Base-by-base conservation (phyloP, 2,113 vertebrate species). In the Megalops atlanticus region DNA sequence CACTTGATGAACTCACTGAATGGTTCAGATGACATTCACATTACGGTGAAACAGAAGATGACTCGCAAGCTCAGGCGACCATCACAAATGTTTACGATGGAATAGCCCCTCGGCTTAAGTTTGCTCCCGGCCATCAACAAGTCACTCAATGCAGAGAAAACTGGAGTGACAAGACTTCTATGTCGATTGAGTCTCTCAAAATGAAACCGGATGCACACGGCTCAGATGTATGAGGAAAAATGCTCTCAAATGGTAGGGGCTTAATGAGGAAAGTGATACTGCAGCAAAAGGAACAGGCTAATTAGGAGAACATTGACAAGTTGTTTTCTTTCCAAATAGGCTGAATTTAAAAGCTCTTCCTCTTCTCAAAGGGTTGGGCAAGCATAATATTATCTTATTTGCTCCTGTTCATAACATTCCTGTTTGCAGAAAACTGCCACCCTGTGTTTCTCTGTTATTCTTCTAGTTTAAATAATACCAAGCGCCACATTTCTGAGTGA, bases 371-470 rank as follows among this genome's bases (percentile, higher is more conserved):
- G 78, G 49, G 45, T 45, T 21, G 70, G 69, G 31, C 78, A 80
- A 80, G 54, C 79, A 74, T 36, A 52, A 54, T 80, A 73, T 80
- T 39, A 73, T 80, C 70, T 80, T 39, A 73, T 80, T 47, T 80
- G 38, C 24, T 16, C 16, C 39, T 27, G 41, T 52, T 47, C 41
- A 39, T 31, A 54, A 24, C 58, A 36, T 38, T 24, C 24, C 35
- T 52, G 45, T 73, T 27, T 43, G 64, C 39, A 79, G 71, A 27
- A 16, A 79, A 31, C 58, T 40, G 43, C 58, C 58, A 64, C 27
- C n/a, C 27, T 64, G 10, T 31, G n/a, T n/a, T 71, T 71, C 12
- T 71, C 69, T 64, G 58, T 71, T 71, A 71, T 71, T 18, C 24
- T 36, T 73, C 31, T 73, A 73, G 11, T 38, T 69, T 73, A 35